phyloP scores from a whole-genome alignment of 1,140 invertebrate species.

The Lasioglossum albipes region DNA sequence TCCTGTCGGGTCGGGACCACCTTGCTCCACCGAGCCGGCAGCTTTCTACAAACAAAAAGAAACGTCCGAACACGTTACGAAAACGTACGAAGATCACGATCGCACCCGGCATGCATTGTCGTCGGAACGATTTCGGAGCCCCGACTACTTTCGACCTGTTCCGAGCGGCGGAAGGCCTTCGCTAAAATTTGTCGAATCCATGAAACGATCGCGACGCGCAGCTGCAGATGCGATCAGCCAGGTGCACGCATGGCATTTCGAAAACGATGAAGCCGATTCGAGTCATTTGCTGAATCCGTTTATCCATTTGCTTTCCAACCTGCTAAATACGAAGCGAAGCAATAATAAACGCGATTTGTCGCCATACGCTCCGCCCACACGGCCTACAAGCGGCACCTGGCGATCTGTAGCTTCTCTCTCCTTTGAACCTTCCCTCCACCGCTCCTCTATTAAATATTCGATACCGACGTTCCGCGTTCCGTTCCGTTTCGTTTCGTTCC shows the following conservation, averaged over 20 bases:
- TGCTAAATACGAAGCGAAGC: too few relatives aligned
- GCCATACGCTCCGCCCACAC: slow-evolving; percentile 15
- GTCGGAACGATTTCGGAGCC: neutral
- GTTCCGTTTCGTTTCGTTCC: too few relatives aligned
- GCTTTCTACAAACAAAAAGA: slow-evolving; percentile 26
- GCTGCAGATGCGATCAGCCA: neutral
- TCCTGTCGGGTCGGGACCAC: slow-evolving; percentile 30
- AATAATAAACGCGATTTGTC: slow-evolving; percentile 1
- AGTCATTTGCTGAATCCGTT: too few relatives aligned
- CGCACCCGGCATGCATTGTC: too few relatives aligned
- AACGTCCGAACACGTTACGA: neutral
- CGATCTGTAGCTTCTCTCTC: neutral
- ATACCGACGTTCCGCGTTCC: too few relatives aligned
- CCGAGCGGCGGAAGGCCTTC: neutral
- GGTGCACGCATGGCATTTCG: neutral
- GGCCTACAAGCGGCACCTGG: slow-evolving; percentile 2
- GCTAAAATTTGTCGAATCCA: too few relatives aligned
- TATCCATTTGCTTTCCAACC: too few relatives aligned
- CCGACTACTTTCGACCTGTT: neutral
- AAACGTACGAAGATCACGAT: too few relatives aligned
- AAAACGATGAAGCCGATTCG: too few relatives aligned
- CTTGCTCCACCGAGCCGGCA: neutral
- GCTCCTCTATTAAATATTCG: neutral
- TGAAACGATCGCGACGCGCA: neutral
- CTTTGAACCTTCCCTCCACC: neutral